These are phyloP conservation scores for Dioctria rufipes DNA, from an alignment of 2,888 invertebrate genomes.

Conservation along the genomic window DNA sequence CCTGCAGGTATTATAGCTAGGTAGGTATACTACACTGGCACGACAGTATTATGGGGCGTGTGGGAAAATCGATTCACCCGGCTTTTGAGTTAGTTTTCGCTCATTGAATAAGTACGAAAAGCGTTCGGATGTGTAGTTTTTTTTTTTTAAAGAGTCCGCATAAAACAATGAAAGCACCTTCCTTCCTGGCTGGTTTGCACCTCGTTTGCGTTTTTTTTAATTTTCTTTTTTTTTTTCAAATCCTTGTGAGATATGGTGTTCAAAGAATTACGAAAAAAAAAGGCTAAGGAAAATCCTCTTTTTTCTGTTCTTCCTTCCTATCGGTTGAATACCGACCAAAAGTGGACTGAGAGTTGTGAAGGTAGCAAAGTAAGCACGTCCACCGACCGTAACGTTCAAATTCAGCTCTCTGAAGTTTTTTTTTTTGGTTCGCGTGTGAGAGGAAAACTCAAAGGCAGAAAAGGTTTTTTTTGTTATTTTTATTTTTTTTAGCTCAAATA, in stretches of 20 bases:
- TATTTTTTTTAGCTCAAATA: background rate
- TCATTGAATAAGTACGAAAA: too few relatives aligned
- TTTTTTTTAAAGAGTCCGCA: background rate
- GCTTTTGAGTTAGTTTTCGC: background rate
- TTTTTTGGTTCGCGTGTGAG: background rate
- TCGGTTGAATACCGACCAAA: background rate
- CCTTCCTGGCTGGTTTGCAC: too few relatives aligned
- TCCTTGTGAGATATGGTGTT: background rate
- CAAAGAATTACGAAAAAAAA: background rate
- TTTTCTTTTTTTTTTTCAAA: too few relatives aligned
- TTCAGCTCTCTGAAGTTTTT: background rate
- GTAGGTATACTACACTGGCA: background rate
- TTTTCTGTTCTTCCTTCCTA: background rate
- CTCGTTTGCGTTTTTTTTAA: too few relatives aligned
- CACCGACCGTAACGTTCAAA: background rate
- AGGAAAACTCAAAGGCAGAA: background rate
- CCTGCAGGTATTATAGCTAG: constrained; percentile 27
- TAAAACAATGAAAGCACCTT: too few relatives aligned
- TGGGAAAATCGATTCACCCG: constrained; percentile 27
- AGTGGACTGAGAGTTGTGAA: background rate
- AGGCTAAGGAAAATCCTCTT: background rate
- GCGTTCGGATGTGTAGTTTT: background rate
- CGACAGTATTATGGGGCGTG: background rate
- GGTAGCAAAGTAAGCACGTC: too few relatives aligned
- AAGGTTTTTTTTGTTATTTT: too few relatives aligned